Conservation (phyloP, 2,888 invertebrate genomes). For the Imbricaverruca yamaguchii region DNA sequence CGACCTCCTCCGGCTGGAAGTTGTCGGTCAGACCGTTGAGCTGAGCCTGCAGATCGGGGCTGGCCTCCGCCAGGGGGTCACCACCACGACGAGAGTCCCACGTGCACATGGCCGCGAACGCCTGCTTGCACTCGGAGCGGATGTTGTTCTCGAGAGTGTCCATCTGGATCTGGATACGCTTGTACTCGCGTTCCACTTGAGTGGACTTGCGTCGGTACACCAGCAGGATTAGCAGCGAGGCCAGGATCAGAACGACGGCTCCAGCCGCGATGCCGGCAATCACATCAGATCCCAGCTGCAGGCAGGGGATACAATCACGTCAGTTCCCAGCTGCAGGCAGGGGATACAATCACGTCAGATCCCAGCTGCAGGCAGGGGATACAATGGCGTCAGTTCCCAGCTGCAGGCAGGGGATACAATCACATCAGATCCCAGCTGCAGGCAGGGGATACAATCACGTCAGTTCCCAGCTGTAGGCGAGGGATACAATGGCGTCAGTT, state of each 20-base stretch:
- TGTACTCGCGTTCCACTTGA: conserved; percentile 94
- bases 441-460: no score
- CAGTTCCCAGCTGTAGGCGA: no score
- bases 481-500: no score
- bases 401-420: no score
- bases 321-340: no score
- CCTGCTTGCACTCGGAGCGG: conserved; percentile 94
- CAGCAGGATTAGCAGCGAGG: conserved; percentile 68
- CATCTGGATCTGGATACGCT: conserved; percentile 97
- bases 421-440: no score
- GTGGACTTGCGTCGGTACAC: conserved; percentile 87
- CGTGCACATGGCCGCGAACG: conserved; percentile 64
- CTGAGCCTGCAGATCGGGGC: background rate
- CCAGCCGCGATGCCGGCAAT: conserved; percentile 81
- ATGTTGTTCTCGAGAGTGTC: conserved; percentile 97
- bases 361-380: no score
- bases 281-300: conserved; percentile 69
- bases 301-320: no score
- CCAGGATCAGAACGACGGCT: conserved; percentile 65
- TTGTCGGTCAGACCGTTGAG: background rate
- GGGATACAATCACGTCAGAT: no score
- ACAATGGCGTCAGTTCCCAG: no score
- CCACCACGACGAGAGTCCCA: conserved; percentile 8
- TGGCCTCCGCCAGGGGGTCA: background rate
- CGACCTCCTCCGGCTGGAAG: conserved; percentile 9